phyloP scores from a whole-genome alignment of 2,113 vertebrate species.

The Serilophus lunatus region DNA sequence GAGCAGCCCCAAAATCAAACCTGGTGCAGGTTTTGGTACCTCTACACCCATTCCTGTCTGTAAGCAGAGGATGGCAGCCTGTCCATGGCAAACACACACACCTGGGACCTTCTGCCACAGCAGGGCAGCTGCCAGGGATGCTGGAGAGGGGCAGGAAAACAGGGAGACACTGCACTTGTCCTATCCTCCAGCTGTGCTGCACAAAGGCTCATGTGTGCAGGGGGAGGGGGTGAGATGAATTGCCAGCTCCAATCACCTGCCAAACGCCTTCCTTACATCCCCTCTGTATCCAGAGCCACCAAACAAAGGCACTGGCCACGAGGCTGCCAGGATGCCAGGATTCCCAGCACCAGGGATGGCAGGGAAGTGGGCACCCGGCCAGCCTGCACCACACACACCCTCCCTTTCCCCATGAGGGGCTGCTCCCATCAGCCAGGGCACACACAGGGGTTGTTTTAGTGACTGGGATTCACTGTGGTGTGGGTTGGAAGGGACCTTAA shows the following conservation, averaged over 20 bases:
- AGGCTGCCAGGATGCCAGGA: not conserved
- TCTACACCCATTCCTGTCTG: rapidly evolving
- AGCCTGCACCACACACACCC: not conserved
- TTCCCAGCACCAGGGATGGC: not conserved
- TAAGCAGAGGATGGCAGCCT: not conserved
- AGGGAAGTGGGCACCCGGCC: not conserved
- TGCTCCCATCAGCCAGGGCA: not conserved
- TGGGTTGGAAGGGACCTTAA: not conserved
- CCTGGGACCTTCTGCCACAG: not conserved
- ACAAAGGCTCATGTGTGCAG: rapidly evolving
- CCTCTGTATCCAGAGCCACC: not conserved
- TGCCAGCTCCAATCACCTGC: not conserved
- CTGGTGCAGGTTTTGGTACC: rapidly evolving
- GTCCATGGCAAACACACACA: not conserved
- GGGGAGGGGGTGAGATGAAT: not conserved
- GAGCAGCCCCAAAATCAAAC: not conserved
- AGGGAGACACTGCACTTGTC: rapidly evolving
- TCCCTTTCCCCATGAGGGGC: not conserved
- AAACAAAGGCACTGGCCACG: not conserved
- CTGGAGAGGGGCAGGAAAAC: not conserved
- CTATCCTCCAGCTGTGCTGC: not conserved
- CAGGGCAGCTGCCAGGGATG: rapidly evolving
- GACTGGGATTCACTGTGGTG: not conserved
- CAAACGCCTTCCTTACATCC: not conserved
- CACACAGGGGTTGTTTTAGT: rapidly evolving